Conservation (phyloP, 2,888 invertebrate genomes). For the Linnaemya vulpina region DNA sequence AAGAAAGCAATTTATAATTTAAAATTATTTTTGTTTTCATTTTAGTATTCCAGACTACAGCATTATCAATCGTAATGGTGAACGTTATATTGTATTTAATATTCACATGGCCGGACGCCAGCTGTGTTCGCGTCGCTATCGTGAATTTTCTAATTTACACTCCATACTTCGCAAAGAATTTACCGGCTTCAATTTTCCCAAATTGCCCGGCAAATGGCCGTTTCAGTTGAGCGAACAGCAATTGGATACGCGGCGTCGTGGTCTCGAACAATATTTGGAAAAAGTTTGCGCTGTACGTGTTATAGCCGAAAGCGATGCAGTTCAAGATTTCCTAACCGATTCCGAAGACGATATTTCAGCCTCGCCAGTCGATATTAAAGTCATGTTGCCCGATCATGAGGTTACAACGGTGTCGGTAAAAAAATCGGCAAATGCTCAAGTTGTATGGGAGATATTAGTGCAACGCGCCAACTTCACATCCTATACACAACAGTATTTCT, state of each 20-base stretch:
- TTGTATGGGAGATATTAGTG: slow-evolving; percentile 94
- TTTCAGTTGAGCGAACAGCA: slow-evolving; percentile 99
- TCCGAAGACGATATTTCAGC: slow-evolving; percentile 92
- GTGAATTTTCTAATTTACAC: slow-evolving; percentile 96
- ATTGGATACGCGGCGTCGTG: slow-evolving; percentile 95
- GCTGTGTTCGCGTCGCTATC: slow-evolving; percentile 96
- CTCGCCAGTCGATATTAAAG: slow-evolving; percentile 90
- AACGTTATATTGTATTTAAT: slow-evolving; percentile 97
- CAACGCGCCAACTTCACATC: slow-evolving; percentile 92
- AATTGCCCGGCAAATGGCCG: slow-evolving; percentile 99
- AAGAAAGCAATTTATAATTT: background rate
- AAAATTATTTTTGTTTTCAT: background rate
- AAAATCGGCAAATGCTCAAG: slow-evolving; percentile 94
- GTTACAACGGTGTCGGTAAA: slow-evolving; percentile 94
- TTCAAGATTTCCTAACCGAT: slow-evolving; percentile 98
- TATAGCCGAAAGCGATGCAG: slow-evolving; percentile 97
- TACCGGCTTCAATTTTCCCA: slow-evolving; percentile 97
- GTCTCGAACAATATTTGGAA: slow-evolving; percentile 99
- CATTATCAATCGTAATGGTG: slow-evolving; percentile 92
- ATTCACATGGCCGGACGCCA: slow-evolving; percentile 99
- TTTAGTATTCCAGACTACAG: slow-evolving; percentile 96
- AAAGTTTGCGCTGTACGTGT: slow-evolving; percentile 98
- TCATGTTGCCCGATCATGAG: slow-evolving; percentile 94
- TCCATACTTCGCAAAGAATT: slow-evolving; percentile 96
- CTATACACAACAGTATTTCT: slow-evolving; percentile 94